Evolutionary conservation across 2,888 invertebrate genomes (phyloP).

Genomic region (Charanyca ferruginea): DNA sequence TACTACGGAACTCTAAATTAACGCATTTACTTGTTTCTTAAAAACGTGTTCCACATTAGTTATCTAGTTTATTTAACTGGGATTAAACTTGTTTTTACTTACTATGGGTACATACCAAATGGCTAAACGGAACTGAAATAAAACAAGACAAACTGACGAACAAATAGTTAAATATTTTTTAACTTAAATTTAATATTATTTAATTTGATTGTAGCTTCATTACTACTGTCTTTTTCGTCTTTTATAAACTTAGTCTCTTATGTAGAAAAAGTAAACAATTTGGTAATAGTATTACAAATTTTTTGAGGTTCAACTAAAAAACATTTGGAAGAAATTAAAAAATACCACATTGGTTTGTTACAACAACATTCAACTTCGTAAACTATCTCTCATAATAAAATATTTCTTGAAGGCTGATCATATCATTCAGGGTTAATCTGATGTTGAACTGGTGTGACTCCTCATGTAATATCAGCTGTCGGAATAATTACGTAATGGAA

Average conservation of each 20-base stretch:
- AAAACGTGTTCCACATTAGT: slow-evolving; percentile 8
- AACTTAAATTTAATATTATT: no score
- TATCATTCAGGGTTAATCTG: slow-evolving; percentile 3
- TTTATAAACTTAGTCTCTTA: neutral
- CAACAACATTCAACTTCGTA: neutral
- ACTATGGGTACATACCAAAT: neutral
- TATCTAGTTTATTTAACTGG: neutral
- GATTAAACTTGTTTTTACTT: slow-evolving; percentile 8
- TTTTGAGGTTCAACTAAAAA: neutral
- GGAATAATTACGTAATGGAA: neutral
- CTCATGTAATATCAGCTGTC: neutral
- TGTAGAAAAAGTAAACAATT: neutral
- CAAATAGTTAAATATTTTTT: no score
- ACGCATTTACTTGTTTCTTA: neutral
- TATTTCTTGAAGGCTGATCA: slow-evolving; percentile 9
- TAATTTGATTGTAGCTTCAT: no score
- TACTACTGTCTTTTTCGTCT: no score
- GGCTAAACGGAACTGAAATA: neutral
- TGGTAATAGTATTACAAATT: neutral
- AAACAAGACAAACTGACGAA: neutral
- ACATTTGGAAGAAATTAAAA: neutral
- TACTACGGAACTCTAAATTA: slow-evolving; percentile 13
- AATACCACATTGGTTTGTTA: neutral
- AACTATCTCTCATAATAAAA: neutral
- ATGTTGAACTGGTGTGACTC: neutral